Evolutionary conservation across 2,888 invertebrate genomes (phyloP).

Genomic region (Aspidiotus rigidus): DNA sequence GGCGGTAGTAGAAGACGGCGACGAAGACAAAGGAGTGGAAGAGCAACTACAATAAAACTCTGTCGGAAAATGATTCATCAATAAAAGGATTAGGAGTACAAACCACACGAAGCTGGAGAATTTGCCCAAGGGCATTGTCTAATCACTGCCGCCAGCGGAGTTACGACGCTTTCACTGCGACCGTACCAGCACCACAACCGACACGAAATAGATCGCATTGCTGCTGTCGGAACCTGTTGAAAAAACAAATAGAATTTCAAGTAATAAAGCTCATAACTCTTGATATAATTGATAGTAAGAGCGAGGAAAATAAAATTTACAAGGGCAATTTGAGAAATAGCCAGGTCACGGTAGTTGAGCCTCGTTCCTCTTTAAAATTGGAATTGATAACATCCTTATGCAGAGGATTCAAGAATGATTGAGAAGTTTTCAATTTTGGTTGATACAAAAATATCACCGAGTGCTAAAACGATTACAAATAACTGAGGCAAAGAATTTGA

Average conservation of each 20-base stretch:
- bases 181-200: constrained; percentile 34
- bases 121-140: constrained; percentile 34
- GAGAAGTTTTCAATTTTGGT: too few relatives aligned
- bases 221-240: constrained; percentile 34
- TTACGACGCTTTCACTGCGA: constrained; percentile 33
- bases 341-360: too few relatives aligned
- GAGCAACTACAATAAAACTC: constrained; percentile 19
- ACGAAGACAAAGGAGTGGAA: constrained; percentile 19
- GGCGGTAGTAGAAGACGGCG: constrained; percentile 15
- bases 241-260: neutral
- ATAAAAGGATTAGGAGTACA: constrained; percentile 27
- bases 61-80: constrained; percentile 25
- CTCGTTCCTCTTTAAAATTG: too few relatives aligned
- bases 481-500: too few relatives aligned
- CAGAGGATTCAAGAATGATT: too few relatives aligned
- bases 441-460: too few relatives aligned
- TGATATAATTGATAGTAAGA: too few relatives aligned
- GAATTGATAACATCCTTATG: too few relatives aligned
- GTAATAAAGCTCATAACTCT: too few relatives aligned
- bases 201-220: constrained; percentile 34
- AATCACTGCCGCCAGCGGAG: constrained; percentile 33
- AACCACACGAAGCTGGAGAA: constrained; percentile 33
- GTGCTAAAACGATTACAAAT: too few relatives aligned
- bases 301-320: too few relatives aligned
- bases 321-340: too few relatives aligned